Conservation (phyloP, 2,888 invertebrate species). For the Metellina segmentata region DNA sequence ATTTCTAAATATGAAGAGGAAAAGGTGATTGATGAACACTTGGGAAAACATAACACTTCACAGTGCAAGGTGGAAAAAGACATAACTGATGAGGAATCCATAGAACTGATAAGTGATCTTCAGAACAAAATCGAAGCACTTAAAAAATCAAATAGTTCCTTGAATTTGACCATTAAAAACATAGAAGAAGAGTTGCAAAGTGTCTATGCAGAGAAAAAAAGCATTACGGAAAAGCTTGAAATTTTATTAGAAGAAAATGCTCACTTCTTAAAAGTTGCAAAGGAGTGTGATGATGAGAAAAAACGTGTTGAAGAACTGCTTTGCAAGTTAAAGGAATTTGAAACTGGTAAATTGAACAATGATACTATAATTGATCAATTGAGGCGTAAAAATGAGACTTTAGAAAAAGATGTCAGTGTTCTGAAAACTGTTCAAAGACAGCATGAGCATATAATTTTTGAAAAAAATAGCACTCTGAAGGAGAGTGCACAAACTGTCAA, state of each 20-base stretch:
- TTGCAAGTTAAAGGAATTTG: slow-evolving; percentile 2
- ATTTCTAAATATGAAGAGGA: slow-evolving; percentile 42
- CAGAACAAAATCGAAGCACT: slow-evolving; percentile 35
- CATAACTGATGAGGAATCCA: neutral
- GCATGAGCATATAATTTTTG: slow-evolving; percentile 26
- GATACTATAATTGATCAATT: neutral
- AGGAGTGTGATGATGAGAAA: slow-evolving; percentile 35
- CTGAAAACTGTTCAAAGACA: slow-evolving; percentile 4
- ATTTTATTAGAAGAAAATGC: slow-evolving; percentile 2
- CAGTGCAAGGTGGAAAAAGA: neutral
- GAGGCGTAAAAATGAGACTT: neutral
- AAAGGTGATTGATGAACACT: slow-evolving; percentile 5
- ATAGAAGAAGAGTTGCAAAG: slow-evolving; percentile 55
- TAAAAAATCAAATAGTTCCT: slow-evolving; percentile 30
- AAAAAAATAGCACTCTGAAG: slow-evolving; percentile 26
- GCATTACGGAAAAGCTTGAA: slow-evolving; percentile 13
- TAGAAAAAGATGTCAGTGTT: slow-evolving; percentile 34
- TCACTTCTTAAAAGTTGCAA: neutral
- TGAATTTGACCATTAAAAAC: slow-evolving; percentile 51
- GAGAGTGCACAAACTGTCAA: slow-evolving; percentile 5
- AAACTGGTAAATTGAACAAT: neutral
- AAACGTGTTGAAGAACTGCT: neutral
- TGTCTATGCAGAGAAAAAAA: slow-evolving; percentile 50
- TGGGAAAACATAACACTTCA: neutral
- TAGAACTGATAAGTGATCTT: slow-evolving; percentile 29